phyloP scores from a whole-genome alignment of 2,888 invertebrate species.

The Eulithis testata region DNA sequence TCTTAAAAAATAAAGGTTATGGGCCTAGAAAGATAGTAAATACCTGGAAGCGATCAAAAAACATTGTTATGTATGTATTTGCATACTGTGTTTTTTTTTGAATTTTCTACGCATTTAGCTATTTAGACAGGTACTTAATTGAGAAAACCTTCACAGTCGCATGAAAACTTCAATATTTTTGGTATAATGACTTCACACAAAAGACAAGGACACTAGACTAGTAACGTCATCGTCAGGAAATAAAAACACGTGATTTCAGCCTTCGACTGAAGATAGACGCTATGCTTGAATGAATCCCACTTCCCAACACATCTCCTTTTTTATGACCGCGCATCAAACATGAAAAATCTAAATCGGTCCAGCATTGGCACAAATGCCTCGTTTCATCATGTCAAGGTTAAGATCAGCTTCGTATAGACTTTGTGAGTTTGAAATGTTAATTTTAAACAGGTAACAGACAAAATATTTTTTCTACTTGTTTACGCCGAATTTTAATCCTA shows the following conservation, averaged over 20 bases:
- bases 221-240: background rate
- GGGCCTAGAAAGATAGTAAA: no score
- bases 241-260: background rate
- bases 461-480: no score
- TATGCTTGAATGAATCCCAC: slow-evolving; percentile 9
- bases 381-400: slow-evolving; percentile 5
- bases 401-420: background rate
- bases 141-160: background rate
- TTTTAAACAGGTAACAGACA: background rate
- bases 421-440: background rate
- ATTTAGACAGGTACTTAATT: background rate
- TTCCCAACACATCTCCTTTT: slow-evolving; percentile 4
- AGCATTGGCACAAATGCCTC: slow-evolving; percentile 25
- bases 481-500: no score
- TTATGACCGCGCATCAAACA: slow-evolving; percentile 9
- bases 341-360: slow-evolving; percentile 4
- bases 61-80: no score
- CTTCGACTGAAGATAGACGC: background rate
- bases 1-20: no score
- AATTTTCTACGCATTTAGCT: no score
- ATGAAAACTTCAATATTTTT: background rate
- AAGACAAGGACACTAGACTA: background rate
- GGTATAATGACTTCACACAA: background rate
- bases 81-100: no score
- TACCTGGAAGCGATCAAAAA: no score